These are phyloP conservation scores for Schizopygopsis pylzovi DNA, from an alignment of 2,797 vertebrate genomes.

Conservation along the genomic window DNA sequence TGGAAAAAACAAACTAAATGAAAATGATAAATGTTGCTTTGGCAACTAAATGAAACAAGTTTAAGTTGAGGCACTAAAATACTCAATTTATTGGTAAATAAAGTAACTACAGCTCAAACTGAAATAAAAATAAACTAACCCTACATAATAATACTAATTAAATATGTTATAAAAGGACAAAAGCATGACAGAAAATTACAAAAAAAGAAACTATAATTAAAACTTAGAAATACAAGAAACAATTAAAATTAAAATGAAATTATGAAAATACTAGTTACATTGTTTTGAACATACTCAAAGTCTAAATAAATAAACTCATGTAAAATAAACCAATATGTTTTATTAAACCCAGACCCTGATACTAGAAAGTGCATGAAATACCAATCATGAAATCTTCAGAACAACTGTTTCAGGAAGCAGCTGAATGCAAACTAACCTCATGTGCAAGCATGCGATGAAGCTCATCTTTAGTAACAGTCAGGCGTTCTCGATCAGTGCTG, in stretches of 20 bases:
- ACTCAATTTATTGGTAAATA: too few species aligned
- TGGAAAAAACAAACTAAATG: neutral
- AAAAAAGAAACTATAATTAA: too few species aligned
- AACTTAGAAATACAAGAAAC: too few species aligned
- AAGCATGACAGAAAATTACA: too few species aligned
- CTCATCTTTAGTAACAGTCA: slow-evolving; percentile 81
- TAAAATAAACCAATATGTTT: neutral
- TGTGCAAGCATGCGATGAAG: slow-evolving; percentile 86
- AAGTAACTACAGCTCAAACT: neutral
- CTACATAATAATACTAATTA: neutral
- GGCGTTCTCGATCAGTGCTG: slow-evolving; percentile 85
- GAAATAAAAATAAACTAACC: neutral
- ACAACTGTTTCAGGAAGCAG: neutral
- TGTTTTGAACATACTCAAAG: too few species aligned
- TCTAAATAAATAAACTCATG: neutral
- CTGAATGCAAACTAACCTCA: slow-evolving; percentile 75
- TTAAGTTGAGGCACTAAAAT: neutral
- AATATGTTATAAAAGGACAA: neutral
- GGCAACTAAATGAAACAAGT: neutral
- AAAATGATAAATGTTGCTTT: neutral
- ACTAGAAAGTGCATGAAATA: neutral
- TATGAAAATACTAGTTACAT: too few species aligned
- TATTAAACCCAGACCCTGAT: neutral
- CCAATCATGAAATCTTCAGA: neutral
- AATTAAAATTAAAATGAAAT: too few species aligned